These are phyloP conservation scores for Ophion obscuratus DNA, from an alignment of 2,888 invertebrate species.

Conservation along the genomic window DNA sequence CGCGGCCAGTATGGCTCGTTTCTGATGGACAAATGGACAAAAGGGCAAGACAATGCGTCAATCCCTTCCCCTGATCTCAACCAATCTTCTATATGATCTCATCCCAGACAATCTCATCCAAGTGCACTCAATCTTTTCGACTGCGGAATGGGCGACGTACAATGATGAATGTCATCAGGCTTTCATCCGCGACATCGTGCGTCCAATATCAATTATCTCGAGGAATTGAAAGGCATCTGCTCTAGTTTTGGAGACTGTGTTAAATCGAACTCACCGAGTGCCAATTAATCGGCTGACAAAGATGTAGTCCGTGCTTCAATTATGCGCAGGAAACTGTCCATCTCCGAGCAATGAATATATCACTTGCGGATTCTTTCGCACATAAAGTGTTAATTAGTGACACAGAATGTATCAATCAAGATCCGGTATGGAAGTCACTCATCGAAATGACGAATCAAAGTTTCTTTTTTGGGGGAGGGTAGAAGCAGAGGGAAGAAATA, in stretches of 20 bases:
- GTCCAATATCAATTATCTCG: background rate
- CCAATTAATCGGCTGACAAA: background rate
- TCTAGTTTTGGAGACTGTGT: background rate
- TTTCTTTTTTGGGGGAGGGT: background rate
- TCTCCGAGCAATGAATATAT: background rate
- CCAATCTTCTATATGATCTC: background rate
- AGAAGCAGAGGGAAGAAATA: background rate
- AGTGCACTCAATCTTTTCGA: background rate
- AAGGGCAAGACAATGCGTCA: background rate
- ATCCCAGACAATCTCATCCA: background rate
- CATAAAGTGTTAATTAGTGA: background rate
- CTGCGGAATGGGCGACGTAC: background rate
- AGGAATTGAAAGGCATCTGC: background rate
- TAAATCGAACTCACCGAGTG: background rate
- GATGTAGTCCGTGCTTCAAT: background rate
- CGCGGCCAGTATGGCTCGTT: background rate
- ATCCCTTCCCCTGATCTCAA: background rate
- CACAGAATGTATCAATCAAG: background rate
- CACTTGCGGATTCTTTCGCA: background rate
- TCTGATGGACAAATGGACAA: constrained; percentile 25
- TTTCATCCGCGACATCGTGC: background rate
- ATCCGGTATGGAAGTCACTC: background rate
- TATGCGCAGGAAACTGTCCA: background rate
- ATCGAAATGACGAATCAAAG: constrained; percentile 5
- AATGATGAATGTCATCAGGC: background rate